These are phyloP conservation scores for Melanerpes aurifrons DNA, from an alignment of 2,113 vertebrate species.

Conservation along the genomic window DNA sequence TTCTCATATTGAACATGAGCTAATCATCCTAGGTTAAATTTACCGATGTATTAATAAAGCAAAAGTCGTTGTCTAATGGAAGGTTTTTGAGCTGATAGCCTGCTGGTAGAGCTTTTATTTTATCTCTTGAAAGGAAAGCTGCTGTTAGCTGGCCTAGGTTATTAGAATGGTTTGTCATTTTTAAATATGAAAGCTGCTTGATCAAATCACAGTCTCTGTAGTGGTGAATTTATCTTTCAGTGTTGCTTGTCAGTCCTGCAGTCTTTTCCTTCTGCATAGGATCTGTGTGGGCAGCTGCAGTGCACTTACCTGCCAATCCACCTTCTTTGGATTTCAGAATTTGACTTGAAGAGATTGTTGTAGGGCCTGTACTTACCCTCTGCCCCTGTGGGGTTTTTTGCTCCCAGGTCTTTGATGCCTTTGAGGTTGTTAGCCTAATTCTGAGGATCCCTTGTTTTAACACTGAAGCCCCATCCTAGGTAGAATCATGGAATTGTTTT, in stretches of 20 bases:
- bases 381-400: not conserved
- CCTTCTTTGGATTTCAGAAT: not conserved
- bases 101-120: not conserved
- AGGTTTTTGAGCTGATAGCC: not conserved
- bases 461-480: not conserved
- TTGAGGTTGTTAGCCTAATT: not conserved
- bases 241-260: not conserved
- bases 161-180: not conserved
- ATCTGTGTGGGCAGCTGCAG: rapidly evolving
- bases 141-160: not conserved
- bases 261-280: not conserved
- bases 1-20: not conserved
- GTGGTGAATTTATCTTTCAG: not conserved
- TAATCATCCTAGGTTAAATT: not conserved
- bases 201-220: not conserved
- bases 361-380: not conserved
- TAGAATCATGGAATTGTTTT: not conserved
- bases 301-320: not conserved
- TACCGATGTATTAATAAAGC: not conserved
- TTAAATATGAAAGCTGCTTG: not conserved
- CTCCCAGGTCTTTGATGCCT: not conserved
- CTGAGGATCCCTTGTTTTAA: not conserved
- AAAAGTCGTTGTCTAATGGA: not conserved
- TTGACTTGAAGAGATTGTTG: not conserved
- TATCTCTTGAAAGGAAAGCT: not conserved